These are phyloP conservation scores for Oligia latruncula DNA, from an alignment of 2,888 invertebrate genomes.

Conservation along the genomic window DNA sequence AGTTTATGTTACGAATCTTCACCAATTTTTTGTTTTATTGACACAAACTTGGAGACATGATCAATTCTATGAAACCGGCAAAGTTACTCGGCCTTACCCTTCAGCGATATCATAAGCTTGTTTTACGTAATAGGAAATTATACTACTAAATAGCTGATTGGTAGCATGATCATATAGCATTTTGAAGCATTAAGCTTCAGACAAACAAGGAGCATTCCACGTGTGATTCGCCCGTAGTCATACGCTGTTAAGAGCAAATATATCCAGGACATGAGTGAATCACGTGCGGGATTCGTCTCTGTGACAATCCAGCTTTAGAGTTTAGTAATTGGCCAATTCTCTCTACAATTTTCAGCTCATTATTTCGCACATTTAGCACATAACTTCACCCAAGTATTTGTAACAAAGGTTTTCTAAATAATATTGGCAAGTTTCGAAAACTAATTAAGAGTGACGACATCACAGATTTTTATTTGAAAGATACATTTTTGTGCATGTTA, in stretches of 20 bases:
- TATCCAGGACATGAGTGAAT: too few relatives aligned
- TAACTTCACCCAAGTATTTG: slow-evolving; percentile 28
- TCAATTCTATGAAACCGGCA: too few relatives aligned
- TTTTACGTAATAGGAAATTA: background rate
- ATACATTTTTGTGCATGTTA: slow-evolving; percentile 58
- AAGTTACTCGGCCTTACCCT: too few relatives aligned
- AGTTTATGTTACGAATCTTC: too few relatives aligned
- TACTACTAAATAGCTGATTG: background rate
- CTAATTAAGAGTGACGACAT: slow-evolving; percentile 36
- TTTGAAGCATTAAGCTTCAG: background rate
- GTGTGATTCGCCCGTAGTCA: too few relatives aligned
- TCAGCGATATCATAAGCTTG: background rate
- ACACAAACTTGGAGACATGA: too few relatives aligned
- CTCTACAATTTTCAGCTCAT: slow-evolving; percentile 5
- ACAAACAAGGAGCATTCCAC: too few relatives aligned
- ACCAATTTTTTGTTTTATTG: too few relatives aligned
- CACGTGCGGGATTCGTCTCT: background rate
- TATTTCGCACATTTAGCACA: slow-evolving; percentile 39
- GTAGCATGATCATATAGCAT: background rate
- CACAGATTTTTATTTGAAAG: slow-evolving; percentile 46
- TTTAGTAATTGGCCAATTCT: slow-evolving; percentile 3
- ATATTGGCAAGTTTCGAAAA: slow-evolving; percentile 34
- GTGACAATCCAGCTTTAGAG: background rate
- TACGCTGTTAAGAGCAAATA: background rate
- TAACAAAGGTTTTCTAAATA: slow-evolving; percentile 15